These are phyloP conservation scores for Tineola bisselliella DNA, from an alignment of 2,888 invertebrate genomes.

Conservation along the genomic window DNA sequence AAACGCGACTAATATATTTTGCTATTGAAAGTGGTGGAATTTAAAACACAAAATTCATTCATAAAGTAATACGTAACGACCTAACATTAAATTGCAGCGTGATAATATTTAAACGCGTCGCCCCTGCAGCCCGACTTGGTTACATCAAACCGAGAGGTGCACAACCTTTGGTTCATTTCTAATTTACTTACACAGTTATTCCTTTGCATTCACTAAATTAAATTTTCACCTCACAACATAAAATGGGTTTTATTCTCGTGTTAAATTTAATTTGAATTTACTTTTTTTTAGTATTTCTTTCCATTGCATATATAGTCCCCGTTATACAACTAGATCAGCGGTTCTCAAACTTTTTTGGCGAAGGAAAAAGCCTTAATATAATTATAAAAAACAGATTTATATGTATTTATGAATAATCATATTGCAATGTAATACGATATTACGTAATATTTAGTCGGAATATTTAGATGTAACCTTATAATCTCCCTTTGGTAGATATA, in stretches of 20 bases:
- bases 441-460: too few relatives aligned
- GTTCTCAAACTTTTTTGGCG: too few relatives aligned
- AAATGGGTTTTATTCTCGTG: background rate
- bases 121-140: background rate
- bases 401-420: too few relatives aligned
- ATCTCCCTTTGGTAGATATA: too few relatives aligned
- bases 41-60: background rate
- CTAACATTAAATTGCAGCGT: background rate
- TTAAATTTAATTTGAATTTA: background rate
- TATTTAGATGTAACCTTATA: too few relatives aligned
- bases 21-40: too few relatives aligned
- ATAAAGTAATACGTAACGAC: background rate
- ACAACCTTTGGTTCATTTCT: slow-evolving; percentile 1
- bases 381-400: too few relatives aligned
- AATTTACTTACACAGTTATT: slow-evolving; percentile 2
- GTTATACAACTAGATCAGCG: too few relatives aligned
- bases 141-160: background rate
- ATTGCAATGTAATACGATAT: too few relatives aligned
- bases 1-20: too few relatives aligned
- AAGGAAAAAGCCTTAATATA: too few relatives aligned
- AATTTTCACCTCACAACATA: background rate
- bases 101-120: background rate
- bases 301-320: too few relatives aligned
- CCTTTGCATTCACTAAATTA: background rate
- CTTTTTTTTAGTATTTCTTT: background rate